Evolutionary conservation across 2,888 invertebrate species (phyloP).

Genomic region (Trachelus troglodyta): DNA sequence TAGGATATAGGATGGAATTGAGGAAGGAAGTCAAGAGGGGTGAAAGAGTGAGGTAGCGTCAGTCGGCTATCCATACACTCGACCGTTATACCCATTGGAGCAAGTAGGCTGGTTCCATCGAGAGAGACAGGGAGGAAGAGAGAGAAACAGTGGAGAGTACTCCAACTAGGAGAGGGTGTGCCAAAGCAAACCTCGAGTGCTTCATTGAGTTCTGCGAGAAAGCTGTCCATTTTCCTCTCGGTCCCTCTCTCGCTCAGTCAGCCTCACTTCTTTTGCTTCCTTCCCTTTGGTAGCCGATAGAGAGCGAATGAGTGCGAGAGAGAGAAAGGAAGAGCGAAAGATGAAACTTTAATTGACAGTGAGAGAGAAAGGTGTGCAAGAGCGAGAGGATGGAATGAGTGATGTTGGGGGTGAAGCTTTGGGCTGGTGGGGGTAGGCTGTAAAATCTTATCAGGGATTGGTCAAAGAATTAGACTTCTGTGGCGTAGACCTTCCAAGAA

Average conservation of each 20-base stretch:
- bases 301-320: not conserved
- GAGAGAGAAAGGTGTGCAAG: not conserved
- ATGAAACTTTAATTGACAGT: conserved; percentile 2
- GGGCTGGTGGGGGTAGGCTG: not conserved
- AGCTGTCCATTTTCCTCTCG: not conserved
- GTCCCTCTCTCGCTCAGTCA: not conserved
- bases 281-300: not conserved
- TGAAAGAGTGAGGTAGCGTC: not conserved
- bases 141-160: conserved; percentile 31
- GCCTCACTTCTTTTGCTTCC: not conserved
- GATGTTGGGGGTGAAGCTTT: not conserved
- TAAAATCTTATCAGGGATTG: not conserved
- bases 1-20: not conserved
- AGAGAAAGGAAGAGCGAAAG: conserved; percentile 1
- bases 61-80: not conserved
- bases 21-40: not conserved
- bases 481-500: not conserved
- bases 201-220: not conserved
- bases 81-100: not conserved
- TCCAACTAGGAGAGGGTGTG: conserved; percentile 1
- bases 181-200: not conserved
- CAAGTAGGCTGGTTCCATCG: not conserved
- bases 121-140: not conserved
- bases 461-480: not conserved
- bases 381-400: conserved; percentile 2